Conservation (phyloP, 2,888 invertebrate species). For the Dasysyrphus albostriatus region DNA sequence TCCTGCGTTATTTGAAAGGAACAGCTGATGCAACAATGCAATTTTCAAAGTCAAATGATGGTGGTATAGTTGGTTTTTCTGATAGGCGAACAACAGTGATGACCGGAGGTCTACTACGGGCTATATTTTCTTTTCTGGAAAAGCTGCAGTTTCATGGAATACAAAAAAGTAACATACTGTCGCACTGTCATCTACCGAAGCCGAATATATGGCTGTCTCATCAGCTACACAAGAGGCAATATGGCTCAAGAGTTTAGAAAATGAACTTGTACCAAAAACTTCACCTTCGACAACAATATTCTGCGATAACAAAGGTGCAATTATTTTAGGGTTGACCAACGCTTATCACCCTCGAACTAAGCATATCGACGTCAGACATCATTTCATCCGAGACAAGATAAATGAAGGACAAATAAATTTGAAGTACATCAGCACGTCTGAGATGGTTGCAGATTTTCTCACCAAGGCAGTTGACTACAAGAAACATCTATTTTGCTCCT, state of each 20-base stretch:
- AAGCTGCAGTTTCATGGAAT: not conserved
- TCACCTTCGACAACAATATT: not conserved
- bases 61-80: too few species aligned
- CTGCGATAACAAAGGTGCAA: constrained; percentile 2
- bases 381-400: not conserved
- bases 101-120: not conserved
- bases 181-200: too few species aligned
- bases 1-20: not conserved
- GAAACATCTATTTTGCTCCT: not conserved
- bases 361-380: not conserved
- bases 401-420: not conserved
- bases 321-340: not conserved
- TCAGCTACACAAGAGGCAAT: not conserved
- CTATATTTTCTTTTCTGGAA: not conserved
- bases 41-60: not conserved
- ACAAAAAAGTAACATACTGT: constrained; percentile 2
- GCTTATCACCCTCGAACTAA: not conserved
- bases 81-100: not conserved
- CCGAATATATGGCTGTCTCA: not conserved
- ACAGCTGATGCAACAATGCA: not conserved
- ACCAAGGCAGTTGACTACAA: not conserved
- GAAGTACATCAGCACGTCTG: not conserved
- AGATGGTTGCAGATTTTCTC: not conserved
- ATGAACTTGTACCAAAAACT: not conserved
- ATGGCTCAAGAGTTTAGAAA: not conserved